Conservation (phyloP, 2,113 vertebrate genomes). For the Hippocampus guttulatus region DNA sequence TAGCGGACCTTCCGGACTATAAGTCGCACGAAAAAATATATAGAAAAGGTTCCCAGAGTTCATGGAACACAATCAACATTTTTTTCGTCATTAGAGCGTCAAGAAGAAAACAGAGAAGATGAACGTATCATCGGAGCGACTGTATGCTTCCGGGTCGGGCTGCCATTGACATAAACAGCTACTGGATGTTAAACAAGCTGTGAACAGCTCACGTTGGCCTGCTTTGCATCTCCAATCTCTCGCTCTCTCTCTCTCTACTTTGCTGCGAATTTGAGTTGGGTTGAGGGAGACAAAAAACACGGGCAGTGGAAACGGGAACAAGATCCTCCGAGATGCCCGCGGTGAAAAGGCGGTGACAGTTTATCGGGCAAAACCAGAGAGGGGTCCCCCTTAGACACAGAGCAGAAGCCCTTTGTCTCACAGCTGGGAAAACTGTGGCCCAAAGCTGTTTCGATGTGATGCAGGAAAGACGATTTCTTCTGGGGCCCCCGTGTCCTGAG, state of each 20-base stretch:
- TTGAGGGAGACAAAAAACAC: slow-evolving; percentile 30
- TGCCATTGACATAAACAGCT: slow-evolving; percentile 52
- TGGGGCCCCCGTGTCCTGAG: slow-evolving; percentile 48
- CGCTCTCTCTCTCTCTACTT: neutral
- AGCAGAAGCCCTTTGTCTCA: slow-evolving; percentile 50
- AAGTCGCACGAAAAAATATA: no score
- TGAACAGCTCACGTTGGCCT: slow-evolving; percentile 46
- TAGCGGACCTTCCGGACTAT: no score
- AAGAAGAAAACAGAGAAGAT: neutral
- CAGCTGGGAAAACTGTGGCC: slow-evolving; percentile 44
- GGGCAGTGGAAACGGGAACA: slow-evolving; percentile 6
- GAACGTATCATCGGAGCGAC: slow-evolving; percentile 37
- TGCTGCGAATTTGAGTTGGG: neutral
- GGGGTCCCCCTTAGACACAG: slow-evolving; percentile 35
- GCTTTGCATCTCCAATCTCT: neutral
- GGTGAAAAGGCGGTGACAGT: slow-evolving; percentile 41
- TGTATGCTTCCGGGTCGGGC: slow-evolving; percentile 4
- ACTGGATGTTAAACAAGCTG: slow-evolving; percentile 56
- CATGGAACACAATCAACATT: no score
- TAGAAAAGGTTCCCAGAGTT: no score
- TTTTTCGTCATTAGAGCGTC: no score
- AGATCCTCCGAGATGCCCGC: slow-evolving; percentile 36
- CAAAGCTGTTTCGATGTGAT: slow-evolving; percentile 54
- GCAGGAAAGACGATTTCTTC: slow-evolving; percentile 38
- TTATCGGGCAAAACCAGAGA: slow-evolving; percentile 26